Conservation (phyloP, 2,888 invertebrate genomes). For the Mechanitis messenoides region DNA sequence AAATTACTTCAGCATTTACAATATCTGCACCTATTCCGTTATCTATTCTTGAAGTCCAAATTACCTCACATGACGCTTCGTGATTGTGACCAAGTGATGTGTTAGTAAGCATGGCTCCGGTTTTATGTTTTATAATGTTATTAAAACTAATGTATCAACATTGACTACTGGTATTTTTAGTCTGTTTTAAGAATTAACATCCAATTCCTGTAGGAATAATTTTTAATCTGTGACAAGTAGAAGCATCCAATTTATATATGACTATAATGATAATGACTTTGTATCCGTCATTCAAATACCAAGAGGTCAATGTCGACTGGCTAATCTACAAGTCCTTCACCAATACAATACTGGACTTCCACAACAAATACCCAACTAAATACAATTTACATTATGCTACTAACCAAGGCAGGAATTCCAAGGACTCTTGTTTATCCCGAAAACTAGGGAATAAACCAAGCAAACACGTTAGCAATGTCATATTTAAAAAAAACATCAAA, state of each 20-base stretch:
- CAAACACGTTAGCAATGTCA: slow-evolving; percentile 51
- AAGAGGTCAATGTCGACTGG: neutral
- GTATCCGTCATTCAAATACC: neutral
- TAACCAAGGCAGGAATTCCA: slow-evolving; percentile 89
- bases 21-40: slow-evolving; percentile 66
- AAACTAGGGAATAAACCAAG: slow-evolving; percentile 81
- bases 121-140: neutral
- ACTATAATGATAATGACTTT: neutral
- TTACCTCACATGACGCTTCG: slow-evolving; percentile 44
- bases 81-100: slow-evolving; percentile 55
- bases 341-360: slow-evolving; percentile 17
- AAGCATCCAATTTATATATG: neutral
- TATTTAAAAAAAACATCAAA: slow-evolving; percentile 20
- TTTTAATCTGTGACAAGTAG: neutral
- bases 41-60: slow-evolving; percentile 77
- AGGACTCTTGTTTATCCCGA: slow-evolving; percentile 86
- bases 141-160: slow-evolving; percentile 19
- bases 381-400: slow-evolving; percentile 74
- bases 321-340: neutral
- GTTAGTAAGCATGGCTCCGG: slow-evolving; percentile 56
- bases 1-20: slow-evolving; percentile 63
- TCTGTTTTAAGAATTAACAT: neutral
- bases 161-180: slow-evolving; percentile 12
- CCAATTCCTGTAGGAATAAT: neutral
- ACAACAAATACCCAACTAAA: slow-evolving; percentile 43